Evolutionary conservation across 2,113 vertebrate species (phyloP).

Genomic region (Aspidoscelis tigris): DNA sequence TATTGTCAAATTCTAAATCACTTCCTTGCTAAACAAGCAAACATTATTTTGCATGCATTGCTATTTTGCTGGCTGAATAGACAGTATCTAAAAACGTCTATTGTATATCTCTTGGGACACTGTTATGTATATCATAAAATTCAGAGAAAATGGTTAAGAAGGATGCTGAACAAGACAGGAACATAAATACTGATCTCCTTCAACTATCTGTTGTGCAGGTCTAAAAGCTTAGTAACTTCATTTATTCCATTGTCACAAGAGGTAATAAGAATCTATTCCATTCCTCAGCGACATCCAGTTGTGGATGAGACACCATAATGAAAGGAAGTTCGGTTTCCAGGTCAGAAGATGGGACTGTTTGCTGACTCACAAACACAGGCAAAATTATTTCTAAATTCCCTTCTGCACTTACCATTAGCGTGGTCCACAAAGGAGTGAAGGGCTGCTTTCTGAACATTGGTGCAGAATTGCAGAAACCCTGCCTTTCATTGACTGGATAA

Average conservation of each 20-base stretch:
- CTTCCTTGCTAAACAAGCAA: background rate
- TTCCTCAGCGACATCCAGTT: background rate
- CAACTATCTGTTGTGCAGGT: background rate
- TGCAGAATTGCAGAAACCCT: no score
- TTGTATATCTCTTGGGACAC: background rate
- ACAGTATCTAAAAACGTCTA: background rate
- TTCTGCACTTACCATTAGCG: no score
- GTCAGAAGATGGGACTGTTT: background rate
- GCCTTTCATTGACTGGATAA: no score
- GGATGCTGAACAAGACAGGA: background rate
- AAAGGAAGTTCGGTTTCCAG: background rate
- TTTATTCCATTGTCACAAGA: background rate
- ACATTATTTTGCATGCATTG: background rate
- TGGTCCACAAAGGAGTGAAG: no score
- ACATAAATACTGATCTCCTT: background rate
- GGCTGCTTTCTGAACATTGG: no score
- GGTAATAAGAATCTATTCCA: background rate
- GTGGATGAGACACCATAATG: background rate
- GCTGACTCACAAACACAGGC: background rate
- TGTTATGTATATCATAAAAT: background rate
- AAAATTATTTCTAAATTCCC: background rate
- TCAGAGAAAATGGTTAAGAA: background rate
- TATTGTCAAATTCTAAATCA: background rate
- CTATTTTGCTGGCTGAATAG: background rate
- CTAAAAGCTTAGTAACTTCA: background rate